Evolutionary conservation across 53 echinoderm and acorn worm genomes (phyloP).

Genomic region (Paelopatides confundens): DNA sequence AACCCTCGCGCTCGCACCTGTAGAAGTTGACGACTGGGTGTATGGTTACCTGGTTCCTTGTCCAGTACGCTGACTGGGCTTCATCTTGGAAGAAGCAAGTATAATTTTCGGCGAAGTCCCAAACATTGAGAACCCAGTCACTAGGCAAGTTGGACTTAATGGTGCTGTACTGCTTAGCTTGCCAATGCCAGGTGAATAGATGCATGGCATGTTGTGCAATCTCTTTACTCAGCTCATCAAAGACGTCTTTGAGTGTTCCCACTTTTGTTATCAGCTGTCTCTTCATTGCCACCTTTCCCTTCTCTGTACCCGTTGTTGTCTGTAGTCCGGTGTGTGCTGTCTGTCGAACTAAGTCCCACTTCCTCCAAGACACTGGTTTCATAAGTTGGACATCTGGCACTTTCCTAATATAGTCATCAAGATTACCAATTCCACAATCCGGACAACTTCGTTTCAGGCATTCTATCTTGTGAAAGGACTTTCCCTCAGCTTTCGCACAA

Average conservation of each 20-base stretch:
- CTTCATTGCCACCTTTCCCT: not conserved
- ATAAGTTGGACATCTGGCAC: not conserved
- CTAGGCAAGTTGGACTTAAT: conserved; percentile 49
- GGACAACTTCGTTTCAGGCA: not conserved
- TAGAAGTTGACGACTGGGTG: conserved; percentile 67
- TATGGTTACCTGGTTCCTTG: conserved; percentile 61
- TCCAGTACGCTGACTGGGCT: conserved; percentile 65
- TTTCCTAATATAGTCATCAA: not conserved
- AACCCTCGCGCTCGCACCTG: conserved; percentile 48
- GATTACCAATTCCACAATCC: not conserved
- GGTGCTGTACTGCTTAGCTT: conserved; percentile 39
- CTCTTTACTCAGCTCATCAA: not conserved
- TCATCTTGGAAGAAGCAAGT: conserved; percentile 51
- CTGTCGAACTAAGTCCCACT: not conserved
- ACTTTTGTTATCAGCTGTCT: not conserved
- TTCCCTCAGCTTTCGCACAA: conserved; percentile 43
- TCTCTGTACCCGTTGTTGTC: too few relatives aligned
- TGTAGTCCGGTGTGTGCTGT: too few relatives aligned
- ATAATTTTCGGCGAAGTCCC: conserved; percentile 69
- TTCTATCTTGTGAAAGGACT: not conserved
- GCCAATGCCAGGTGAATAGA: conserved; percentile 55
- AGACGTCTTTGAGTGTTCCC: not conserved
- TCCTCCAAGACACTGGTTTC: not conserved
- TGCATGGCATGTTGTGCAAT: not conserved
- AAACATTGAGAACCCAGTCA: conserved; percentile 53